Evolutionary conservation across 2,888 invertebrate species (phyloP), one percentile per base, ranked within the genome.

Genomic region (Mythimna impura): DNA sequence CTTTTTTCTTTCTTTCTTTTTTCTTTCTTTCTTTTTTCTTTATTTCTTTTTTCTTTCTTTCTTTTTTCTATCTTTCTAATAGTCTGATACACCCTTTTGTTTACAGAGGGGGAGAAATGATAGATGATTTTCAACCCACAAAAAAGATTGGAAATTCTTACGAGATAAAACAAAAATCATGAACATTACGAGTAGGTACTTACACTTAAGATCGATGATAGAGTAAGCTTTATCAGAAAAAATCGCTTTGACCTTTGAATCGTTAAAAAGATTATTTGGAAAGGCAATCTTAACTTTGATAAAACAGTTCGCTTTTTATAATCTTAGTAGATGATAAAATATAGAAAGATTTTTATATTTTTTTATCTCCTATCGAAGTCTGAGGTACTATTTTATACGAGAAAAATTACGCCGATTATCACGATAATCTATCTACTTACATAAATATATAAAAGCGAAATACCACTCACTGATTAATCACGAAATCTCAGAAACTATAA

Each of bases 241-340:
- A 40, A 61, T 61, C 40, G 61, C 40, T 61, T 40, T 40, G 40
- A 61, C 22, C n/a, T 61, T 61, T n/a, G 7, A 22, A 61, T 61
- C 40, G 40, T 22, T 61, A 22, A 40, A 61, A 61, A 22, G 14
- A 40, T 40, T 40, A 22, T 61, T 22, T 61, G 40, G 14, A 22
- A 36, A 40, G 14, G 22, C 61, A 40, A 61, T 61, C 40, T 40
- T 22, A 61, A 40, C 61, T 61, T 61, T 40, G 14, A 14, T 40
- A 40, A 12, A 60, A 14, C 61, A 61, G 14, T 22, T 12, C n/a
- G 36, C 14, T 61, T 61, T 40, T 61, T 61, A 22, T 22, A 3
- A 22, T 60, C n/a, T 12, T 36, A 36, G 10, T n/a, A 30, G 25
- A 12, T n/a, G 10, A 20, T 58, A 6, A 20, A 25, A 25, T 25